Evolutionary conservation across 2,113 vertebrate species (phyloP), one percentile per base, ranked within the genome.

Genomic region (Neoarius graeffei): DNA sequence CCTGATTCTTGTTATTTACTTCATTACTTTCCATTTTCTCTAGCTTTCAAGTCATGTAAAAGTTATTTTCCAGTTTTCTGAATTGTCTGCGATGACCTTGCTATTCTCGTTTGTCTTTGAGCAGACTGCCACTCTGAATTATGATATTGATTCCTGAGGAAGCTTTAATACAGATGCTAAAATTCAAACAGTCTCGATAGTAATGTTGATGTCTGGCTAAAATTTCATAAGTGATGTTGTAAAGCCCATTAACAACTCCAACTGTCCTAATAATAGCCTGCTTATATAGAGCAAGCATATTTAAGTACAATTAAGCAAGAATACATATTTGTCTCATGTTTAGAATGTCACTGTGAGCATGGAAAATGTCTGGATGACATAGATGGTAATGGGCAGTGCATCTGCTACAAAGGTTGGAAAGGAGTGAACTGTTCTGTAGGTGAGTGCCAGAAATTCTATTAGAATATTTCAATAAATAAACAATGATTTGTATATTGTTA

Each of bases 281-380:
- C 23, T 82, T 35, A 42, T 23, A 35, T 81, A 35, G 30, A 10
- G 17, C 35, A 30, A 54, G n/a, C 77, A 59, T 59, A 59, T 79
- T 56, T 30, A 81, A 42, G 27, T 5, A 30, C 54, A 60, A 82
- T 82, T 62, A 82, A 62, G 57, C 9, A 48, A 42, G 57, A 62
- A 82, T 25, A 62, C 20, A 48, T 60, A 81, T 82, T 62, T 62
- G 15, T 81, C 27, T 81, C 80, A 42, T 62, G 27, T 25, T 81
- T 42, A 99, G 98, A 96, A 86, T 99, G 98, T 88, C 89, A 91
- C 27, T 99, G 96, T 50, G 92, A 91, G 69, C 96, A 97, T 0
- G 98, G 98, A 42, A 97, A 96, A 77, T 99, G 98, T 93, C 94
- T 96, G 0, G 97, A 99, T 0, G 97, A 97, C 0, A 91, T 99